Base-by-base conservation (phyloP, 1,140 invertebrate species). In the Bombus haemorrhoidalis region DNA sequence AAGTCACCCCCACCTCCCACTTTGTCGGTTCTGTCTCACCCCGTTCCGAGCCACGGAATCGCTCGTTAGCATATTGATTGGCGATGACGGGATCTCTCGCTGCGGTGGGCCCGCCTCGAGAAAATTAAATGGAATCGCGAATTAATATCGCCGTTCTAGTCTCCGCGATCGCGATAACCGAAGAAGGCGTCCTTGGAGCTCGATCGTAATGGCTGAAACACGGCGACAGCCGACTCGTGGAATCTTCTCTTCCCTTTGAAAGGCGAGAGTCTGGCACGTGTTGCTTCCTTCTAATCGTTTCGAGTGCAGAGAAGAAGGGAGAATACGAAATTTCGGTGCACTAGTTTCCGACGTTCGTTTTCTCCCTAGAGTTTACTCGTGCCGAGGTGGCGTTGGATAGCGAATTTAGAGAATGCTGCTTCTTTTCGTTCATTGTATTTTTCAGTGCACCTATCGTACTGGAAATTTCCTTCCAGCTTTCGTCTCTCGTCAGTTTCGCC, bases 21-120 rank as follows among this genome's bases (percentile, higher is more conserved):
- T 22, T 64, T 47, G 37, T 39, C 76, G 12, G 32, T 57, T 64
- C 39, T 64, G 74, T 86, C 88, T 82, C 85, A 74, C 86, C 78
- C 41, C 28, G 47, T 53, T 39, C 32, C n/a, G 37, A 41, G 84
- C 76, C 85, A 88, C 80, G 87, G 90, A 92, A 92, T 93, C 91
- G 89, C 94, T 94, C 93, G 93, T 95, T 95, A 94, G 92, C 93
- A 95, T 95, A 95, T 95, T 95, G 94, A 94, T 95, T 95, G 94
- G 92, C 92, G 93, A 94, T 95, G 94, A 95, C 94, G 94, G 91
- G 90, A 93, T 62, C 37, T 78, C 57, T 69, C 90, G 89, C 90
- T 59, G 85, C 86, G 88, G 87, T 91, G 86, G 89, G 82, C 87
- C 79, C 8, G 15, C 37, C 53, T 84, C 79, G 87, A 89, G 85